phyloP scores from a whole-genome alignment of 2,888 invertebrate species.

The Halictus ligatus region DNA sequence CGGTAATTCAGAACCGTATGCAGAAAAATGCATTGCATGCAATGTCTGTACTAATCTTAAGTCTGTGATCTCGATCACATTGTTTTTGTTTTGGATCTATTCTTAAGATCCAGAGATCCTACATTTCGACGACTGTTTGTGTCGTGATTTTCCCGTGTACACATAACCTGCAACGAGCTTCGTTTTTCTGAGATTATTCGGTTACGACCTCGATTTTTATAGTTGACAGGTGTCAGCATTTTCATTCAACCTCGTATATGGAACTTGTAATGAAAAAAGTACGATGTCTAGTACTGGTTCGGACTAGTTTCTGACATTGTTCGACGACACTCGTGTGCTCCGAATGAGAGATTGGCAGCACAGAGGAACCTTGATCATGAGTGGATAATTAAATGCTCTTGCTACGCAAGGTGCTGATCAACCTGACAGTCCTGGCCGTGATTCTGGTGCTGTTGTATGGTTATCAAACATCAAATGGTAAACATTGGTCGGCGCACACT shows the following conservation, averaged over 20 bases:
- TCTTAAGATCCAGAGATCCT: neutral
- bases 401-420: constrained; percentile 80
- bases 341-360: neutral
- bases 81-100: constrained; percentile 39
- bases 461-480: constrained; percentile 77
- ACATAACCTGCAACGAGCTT: neutral
- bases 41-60: no score
- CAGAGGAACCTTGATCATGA: constrained; percentile 61
- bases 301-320: neutral
- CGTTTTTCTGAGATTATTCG: no score
- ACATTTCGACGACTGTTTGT: neutral
- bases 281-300: neutral
- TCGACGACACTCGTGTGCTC: neutral
- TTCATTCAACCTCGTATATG: neutral
- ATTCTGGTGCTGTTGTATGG: constrained; percentile 80
- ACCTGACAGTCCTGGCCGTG: constrained; percentile 74
- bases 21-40: no score
- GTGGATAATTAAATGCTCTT: constrained; percentile 81
- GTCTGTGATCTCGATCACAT: neutral
- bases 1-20: no score
- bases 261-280: neutral
- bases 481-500: constrained; percentile 64
- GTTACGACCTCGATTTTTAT: neutral
- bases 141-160: neutral
- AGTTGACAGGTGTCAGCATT: neutral